These are phyloP conservation scores for Lagorchestes hirsutus DNA, from an alignment of 2,797 vertebrate species.

Conservation along the genomic window DNA sequence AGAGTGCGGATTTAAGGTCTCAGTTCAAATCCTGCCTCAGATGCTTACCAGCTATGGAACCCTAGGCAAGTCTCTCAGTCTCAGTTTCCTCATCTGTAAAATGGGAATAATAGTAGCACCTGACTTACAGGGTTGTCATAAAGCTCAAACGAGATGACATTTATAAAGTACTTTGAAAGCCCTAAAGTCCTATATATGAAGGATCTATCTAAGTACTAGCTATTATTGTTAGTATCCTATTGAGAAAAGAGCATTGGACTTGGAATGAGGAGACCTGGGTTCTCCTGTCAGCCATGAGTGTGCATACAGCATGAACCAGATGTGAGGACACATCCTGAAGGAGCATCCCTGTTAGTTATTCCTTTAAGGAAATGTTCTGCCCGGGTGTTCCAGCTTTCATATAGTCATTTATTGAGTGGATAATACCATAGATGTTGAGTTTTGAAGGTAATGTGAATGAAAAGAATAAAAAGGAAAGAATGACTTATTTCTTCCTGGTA, in stretches of 20 bases:
- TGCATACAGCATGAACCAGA: not conserved
- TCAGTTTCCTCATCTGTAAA: not conserved
- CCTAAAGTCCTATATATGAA: not conserved
- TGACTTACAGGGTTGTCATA: not conserved
- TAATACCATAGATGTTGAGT: not conserved
- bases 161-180: not conserved
- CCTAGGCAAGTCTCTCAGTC: not conserved
- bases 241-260: not conserved
- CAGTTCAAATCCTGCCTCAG: not conserved
- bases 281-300: not conserved
- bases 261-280: not conserved
- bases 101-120: not conserved
- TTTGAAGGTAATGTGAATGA: not conserved
- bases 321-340: not conserved
- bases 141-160: not conserved
- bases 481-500: not conserved
- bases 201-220: not conserved
- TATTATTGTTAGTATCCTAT: not conserved
- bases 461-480: not conserved
- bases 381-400: not conserved
- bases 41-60: not conserved
- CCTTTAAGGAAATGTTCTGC: not conserved
- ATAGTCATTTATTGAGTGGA: not conserved
- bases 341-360: not conserved
- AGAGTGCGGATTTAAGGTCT: not conserved